phyloP scores from a whole-genome alignment of 1,140 invertebrate species.

The Amyelois transitella region DNA sequence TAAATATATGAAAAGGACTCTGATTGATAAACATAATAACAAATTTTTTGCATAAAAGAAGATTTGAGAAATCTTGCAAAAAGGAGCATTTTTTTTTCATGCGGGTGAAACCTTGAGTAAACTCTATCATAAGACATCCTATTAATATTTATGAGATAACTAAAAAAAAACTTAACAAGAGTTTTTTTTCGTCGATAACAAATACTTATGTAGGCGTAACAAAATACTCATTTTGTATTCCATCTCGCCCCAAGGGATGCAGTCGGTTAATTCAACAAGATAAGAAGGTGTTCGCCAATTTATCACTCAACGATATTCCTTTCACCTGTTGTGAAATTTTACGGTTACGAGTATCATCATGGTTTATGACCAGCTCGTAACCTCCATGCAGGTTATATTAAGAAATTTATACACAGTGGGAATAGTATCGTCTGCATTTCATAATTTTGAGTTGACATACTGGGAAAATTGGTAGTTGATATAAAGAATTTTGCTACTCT shows the following conservation, averaged over 20 bases:
- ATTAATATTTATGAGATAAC: too few relatives aligned
- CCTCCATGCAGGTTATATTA: not conserved
- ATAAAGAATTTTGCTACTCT: too few relatives aligned
- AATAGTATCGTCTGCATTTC: not conserved
- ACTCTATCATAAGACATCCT: too few relatives aligned
- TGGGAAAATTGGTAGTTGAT: not conserved
- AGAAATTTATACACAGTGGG: not conserved
- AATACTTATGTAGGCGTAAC: not conserved
- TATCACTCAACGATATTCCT: constrained; percentile 15
- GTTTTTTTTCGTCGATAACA: not conserved
- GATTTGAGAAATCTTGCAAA: too few relatives aligned
- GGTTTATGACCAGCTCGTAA: not conserved
- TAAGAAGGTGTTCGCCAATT: constrained; percentile 25
- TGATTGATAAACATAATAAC: too few relatives aligned
- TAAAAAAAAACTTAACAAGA: not conserved
- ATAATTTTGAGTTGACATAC: not conserved
- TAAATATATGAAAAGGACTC: too few relatives aligned
- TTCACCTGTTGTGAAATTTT: constrained; percentile 40
- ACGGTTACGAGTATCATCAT: constrained; percentile 11
- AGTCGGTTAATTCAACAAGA: not conserved
- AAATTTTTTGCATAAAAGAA: too few relatives aligned
- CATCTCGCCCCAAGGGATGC: not conserved
- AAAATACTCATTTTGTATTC: not conserved
- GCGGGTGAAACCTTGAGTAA: too few relatives aligned
- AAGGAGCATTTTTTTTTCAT: too few relatives aligned